phyloP scores from a whole-genome alignment of 2,888 invertebrate genomes.

The Spatulosminthurus flaviceps region DNA sequence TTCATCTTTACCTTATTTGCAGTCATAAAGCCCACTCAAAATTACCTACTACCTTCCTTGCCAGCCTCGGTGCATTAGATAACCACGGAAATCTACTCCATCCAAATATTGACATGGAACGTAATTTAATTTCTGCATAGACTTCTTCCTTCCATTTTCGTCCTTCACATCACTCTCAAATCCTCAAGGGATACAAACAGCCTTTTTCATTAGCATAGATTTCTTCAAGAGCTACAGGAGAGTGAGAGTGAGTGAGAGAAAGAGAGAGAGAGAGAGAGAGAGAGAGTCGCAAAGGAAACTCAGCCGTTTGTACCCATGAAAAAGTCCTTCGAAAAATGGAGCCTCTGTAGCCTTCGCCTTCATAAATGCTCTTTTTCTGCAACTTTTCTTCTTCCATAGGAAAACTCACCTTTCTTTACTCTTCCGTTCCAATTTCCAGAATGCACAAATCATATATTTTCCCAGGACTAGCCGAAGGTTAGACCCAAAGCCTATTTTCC shows the following conservation, averaged over 20 bases:
- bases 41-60: neutral
- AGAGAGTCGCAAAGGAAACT: neutral
- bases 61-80: too few species aligned
- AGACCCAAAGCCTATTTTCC: too few species aligned
- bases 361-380: too few species aligned
- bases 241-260: neutral
- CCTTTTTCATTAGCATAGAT: slow-evolving; percentile 3
- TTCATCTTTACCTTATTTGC: slow-evolving; percentile 12
- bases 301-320: too few species aligned
- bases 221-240: neutral
- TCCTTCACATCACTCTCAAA: neutral
- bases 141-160: slow-evolving; percentile 2
- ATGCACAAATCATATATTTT: too few species aligned
- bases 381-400: too few species aligned
- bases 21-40: slow-evolving; percentile 18
- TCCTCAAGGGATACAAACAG: neutral
- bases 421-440: too few species aligned
- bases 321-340: too few species aligned
- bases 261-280: too few species aligned
- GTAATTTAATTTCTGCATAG: slow-evolving; percentile 14
- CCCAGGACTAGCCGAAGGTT: too few species aligned
- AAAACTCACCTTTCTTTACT: too few species aligned
- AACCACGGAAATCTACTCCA: neutral
- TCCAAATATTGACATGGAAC: slow-evolving; percentile 3
- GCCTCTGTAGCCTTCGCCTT: too few species aligned